These are phyloP conservation scores for Furcula furcula DNA, from an alignment of 2,888 invertebrate species.

Conservation along the genomic window DNA sequence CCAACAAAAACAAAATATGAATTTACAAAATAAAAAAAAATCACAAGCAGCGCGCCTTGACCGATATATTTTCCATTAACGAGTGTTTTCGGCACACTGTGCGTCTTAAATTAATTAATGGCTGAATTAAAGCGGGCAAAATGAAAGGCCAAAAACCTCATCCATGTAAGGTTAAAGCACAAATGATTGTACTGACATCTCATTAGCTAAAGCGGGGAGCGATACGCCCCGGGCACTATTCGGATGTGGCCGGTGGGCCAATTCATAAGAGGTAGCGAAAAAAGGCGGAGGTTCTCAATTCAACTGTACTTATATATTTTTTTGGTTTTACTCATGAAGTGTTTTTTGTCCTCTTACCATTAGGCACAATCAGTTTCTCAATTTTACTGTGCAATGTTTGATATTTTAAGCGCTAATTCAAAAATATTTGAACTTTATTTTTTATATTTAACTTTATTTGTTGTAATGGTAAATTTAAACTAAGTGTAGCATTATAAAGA, in stretches of 20 bases:
- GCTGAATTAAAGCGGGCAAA: conserved; percentile 62
- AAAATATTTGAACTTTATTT: too few relatives aligned
- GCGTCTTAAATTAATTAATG: conserved; percentile 59
- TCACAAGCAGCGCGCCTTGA: conserved; percentile 14
- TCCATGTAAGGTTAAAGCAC: conserved; percentile 73
- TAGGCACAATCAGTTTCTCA: too few relatives aligned
- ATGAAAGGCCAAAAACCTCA: conserved; percentile 76
- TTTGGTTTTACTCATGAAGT: too few relatives aligned
- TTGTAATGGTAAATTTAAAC: too few relatives aligned
- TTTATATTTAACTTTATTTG: too few relatives aligned
- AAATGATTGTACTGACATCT: conserved; percentile 82
- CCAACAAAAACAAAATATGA: conserved; percentile 4
- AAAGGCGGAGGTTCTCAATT: too few relatives aligned
- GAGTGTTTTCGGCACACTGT: conserved; percentile 20
- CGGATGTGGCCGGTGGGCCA: conserved; percentile 16
- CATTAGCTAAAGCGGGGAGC: conserved; percentile 78
- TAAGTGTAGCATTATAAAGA: too few relatives aligned
- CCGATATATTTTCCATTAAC: conserved; percentile 14
- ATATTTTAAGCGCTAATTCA: too few relatives aligned
- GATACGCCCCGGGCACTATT: conserved; percentile 63
- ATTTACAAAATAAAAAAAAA: conserved; percentile 3
- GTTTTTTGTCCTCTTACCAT: too few relatives aligned
- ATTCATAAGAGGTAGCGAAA: conserved; percentile 25
- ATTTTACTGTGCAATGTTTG: too few relatives aligned
- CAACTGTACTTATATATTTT: too few relatives aligned